These are phyloP conservation scores for Collichthys lucidus DNA, from an alignment of 2,113 vertebrate genomes.

Conservation along the genomic window DNA sequence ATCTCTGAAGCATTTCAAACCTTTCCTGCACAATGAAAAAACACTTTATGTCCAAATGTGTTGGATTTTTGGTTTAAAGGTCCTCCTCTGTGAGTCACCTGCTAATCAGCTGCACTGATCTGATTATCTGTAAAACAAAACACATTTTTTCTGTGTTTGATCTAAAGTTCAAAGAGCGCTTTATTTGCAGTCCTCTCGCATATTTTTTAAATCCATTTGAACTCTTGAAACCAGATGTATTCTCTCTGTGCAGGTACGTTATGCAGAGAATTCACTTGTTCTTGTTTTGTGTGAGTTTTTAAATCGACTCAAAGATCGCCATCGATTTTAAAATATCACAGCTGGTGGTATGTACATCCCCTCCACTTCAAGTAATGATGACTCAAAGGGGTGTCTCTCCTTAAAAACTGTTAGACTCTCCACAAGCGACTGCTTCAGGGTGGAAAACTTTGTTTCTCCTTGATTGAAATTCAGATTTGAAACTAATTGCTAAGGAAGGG, in stretches of 20 bases:
- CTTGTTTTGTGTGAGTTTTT: not conserved
- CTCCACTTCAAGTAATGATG: not conserved
- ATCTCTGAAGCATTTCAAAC: not conserved
- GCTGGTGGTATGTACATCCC: not conserved
- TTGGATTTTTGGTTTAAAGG: not conserved
- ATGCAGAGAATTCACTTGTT: conserved; percentile 10
- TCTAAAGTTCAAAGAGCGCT: conserved; percentile 18
- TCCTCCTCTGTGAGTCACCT: not conserved
- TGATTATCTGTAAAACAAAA: conserved; percentile 39
- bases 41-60: not conserved
- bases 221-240: conserved; percentile 7
- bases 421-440: not conserved
- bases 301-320: not conserved
- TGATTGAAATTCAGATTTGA: conserved; percentile 5
- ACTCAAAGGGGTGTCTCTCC: not conserved
- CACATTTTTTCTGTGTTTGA: not conserved
- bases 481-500: conserved; percentile 14
- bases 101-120: not conserved
- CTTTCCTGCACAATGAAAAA: not conserved
- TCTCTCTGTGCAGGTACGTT: not conserved
- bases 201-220: conserved; percentile 33
- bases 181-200: conserved; percentile 46
- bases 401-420: not conserved
- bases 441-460: not conserved
- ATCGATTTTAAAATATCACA: not conserved